These are phyloP conservation scores for Fissipunctia ypsillon DNA, from an alignment of 2,888 invertebrate species.

Conservation along the genomic window DNA sequence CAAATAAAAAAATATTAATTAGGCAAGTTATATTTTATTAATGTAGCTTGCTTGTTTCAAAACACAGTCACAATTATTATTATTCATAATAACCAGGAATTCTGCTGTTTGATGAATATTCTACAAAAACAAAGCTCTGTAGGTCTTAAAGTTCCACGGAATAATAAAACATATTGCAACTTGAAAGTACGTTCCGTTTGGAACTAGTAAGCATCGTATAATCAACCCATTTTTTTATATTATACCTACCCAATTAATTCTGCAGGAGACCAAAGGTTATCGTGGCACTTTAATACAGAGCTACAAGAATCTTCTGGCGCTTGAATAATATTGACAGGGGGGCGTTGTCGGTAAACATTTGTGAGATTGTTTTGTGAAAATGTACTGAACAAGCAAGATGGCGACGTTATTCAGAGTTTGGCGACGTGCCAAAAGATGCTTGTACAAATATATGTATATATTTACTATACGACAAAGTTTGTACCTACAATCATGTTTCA, in stretches of 20 bases:
- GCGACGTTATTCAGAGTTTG: background rate
- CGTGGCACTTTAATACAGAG: background rate
- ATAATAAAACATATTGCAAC: constrained; percentile 49
- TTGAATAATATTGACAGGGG: background rate
- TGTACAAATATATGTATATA: too few species aligned
- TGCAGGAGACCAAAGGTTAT: background rate
- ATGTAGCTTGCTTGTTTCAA: too few species aligned
- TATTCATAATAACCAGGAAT: too few species aligned
- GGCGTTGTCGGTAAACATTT: background rate
- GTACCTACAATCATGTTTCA: background rate
- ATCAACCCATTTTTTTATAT: background rate
- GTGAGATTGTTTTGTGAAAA: background rate
- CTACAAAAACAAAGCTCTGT: constrained; percentile 9
- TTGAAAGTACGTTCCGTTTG: constrained; percentile 42
- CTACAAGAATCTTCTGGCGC: background rate
- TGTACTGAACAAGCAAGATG: background rate
- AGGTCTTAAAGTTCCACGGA: constrained; percentile 13
- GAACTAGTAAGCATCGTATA: background rate
- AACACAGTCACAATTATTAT: too few species aligned
- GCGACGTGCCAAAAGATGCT: background rate
- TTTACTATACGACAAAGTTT: background rate
- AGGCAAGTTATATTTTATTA: too few species aligned
- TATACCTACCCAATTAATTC: too few species aligned
- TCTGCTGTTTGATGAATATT: constrained; percentile 2
- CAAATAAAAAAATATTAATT: too few species aligned